These are phyloP conservation scores for Ia io DNA, from an alignment of 2,113 vertebrate species.

Conservation along the genomic window DNA sequence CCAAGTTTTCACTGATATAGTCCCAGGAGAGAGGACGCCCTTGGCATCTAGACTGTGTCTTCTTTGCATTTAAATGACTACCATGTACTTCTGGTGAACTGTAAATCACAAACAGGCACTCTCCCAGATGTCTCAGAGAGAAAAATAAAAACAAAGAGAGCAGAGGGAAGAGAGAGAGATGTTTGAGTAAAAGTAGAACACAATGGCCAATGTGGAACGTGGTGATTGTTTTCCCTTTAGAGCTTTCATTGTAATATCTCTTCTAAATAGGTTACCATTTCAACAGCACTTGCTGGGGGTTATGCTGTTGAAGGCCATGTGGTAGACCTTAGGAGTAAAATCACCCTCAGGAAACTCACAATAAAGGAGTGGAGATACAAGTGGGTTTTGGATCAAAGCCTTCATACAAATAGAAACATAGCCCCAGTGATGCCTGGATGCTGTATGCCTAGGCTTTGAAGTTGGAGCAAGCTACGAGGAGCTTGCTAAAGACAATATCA, in stretches of 20 bases:
- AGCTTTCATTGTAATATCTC: neutral
- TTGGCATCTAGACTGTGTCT: neutral
- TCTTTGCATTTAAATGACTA: neutral
- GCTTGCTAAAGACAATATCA: neutral
- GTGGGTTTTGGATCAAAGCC: neutral
- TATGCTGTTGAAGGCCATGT: neutral
- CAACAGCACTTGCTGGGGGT: neutral
- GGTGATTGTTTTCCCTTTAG: neutral
- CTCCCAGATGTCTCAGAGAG: neutral
- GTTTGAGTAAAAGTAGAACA: neutral
- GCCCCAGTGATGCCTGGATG: neutral
- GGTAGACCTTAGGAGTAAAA: neutral
- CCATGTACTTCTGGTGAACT: neutral
- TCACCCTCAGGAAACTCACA: neutral
- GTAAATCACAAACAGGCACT: neutral
- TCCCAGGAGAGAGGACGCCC: neutral
- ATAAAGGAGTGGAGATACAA: neutral
- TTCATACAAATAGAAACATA: neutral
- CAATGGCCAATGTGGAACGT: neutral
- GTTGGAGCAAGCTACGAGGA: neutral
- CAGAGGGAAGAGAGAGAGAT: neutral
- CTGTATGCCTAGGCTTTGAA: neutral
- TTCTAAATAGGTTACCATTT: neutral
- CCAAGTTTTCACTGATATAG: no score
- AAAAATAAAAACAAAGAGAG: neutral